A percentile compares a stretch with the other conserved stretches of the same genome.
phyloP scores from a whole-genome alignment of 1,140 invertebrate species.

The silkworm (Bombyx mori) region DNA sequence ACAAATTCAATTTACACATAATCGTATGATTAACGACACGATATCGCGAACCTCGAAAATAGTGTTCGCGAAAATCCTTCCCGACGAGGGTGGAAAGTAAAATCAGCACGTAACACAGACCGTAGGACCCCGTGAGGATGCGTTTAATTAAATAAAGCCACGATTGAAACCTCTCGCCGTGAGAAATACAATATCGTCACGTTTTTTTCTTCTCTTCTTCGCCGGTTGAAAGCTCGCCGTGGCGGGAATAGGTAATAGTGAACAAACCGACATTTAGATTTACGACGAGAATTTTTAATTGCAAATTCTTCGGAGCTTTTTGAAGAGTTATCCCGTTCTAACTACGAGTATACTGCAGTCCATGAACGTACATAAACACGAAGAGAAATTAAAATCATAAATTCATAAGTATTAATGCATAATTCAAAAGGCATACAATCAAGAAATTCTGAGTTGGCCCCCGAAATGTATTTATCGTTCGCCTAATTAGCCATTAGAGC shows the following conservation, averaged over 20 bases:
- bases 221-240: slow-evolving; percentile 10
- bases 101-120: slow-evolving; percentile 14
- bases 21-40: no score
- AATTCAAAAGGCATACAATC: slow-evolving; percentile 12
- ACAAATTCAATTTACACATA: no score
- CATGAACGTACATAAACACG: neutral
- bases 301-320: neutral
- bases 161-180: slow-evolving; percentile 44
- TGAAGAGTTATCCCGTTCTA: neutral
- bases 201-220: slow-evolving; percentile 24
- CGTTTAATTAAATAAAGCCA: slow-evolving; percentile 46
- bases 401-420: slow-evolving; percentile 1
- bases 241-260: no score
- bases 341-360: neutral
- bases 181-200: slow-evolving; percentile 38
- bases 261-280: neutral
- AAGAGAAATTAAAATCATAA: neutral
- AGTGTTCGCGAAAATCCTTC: neutral
- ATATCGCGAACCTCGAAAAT: neutral
- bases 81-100: slow-evolving; percentile 11
- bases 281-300: neutral
- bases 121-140: slow-evolving; percentile 27
- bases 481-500: slow-evolving; percentile 50
- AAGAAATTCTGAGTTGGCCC: slow-evolving; percentile 10
- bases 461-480: slow-evolving; percentile 36